Conservation (phyloP, 1,140 invertebrate species). For the Drosophila obscura region DNA sequence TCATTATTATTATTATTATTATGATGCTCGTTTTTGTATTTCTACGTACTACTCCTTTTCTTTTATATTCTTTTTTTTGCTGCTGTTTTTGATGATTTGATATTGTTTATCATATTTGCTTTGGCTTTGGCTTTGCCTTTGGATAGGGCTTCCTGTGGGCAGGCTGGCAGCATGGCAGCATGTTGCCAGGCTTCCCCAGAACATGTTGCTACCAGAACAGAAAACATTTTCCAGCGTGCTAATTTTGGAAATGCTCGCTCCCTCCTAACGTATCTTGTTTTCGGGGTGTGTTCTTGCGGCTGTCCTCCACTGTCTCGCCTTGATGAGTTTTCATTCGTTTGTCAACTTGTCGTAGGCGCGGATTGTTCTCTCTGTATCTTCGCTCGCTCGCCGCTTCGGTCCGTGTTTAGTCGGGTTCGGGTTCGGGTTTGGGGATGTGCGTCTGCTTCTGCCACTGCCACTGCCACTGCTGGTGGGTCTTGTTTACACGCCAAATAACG, state of each 20-base stretch:
- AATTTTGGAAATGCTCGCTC: slow-evolving; percentile 61
- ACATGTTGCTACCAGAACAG: slow-evolving; percentile 53
- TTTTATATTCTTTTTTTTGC: slow-evolving; percentile 17
- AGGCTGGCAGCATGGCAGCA: slow-evolving; percentile 31
- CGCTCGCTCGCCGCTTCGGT: background rate
- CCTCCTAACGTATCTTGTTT: slow-evolving; percentile 22
- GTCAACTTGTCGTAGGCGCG: slow-evolving; percentile 69
- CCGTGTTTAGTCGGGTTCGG: background rate
- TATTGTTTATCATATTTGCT: slow-evolving; percentile 52
- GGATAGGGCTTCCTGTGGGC: background rate
- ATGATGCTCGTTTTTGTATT: slow-evolving; percentile 23
- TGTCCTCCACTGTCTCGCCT: slow-evolving; percentile 19
- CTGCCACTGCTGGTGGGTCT: background rate
- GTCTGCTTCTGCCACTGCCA: no score
- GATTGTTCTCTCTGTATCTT: slow-evolving; percentile 21
- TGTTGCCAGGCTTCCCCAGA: slow-evolving; percentile 13
- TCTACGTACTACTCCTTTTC: slow-evolving; percentile 8
- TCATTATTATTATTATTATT: slow-evolving; percentile 4
- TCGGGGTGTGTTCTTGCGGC: slow-evolving; percentile 54
- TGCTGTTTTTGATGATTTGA: slow-evolving; percentile 57
- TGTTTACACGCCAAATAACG: slow-evolving; percentile 29
- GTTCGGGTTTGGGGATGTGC: background rate
- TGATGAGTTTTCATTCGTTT: slow-evolving; percentile 61
- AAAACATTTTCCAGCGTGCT: slow-evolving; percentile 43
- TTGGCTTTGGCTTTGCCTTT: slow-evolving; percentile 7